Evolutionary conservation across 2,888 invertebrate species (phyloP), one percentile per base, ranked within the genome.

Genomic region (Dynastes maya): DNA sequence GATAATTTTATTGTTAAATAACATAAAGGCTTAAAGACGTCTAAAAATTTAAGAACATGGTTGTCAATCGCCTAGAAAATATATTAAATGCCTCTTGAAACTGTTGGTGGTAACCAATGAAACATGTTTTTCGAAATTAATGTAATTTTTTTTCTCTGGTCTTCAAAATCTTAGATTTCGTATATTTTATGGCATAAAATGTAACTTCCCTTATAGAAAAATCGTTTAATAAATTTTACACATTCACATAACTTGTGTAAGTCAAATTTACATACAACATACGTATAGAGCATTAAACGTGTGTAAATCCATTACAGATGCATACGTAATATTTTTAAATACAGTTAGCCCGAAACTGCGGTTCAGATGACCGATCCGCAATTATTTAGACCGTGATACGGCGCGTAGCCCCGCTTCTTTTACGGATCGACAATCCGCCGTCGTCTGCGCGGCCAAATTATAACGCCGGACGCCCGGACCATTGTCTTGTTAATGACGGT

Each of bases 301-400:
- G 5, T 3, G 40, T 9, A 49, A 29, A 68, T 68, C 68, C 13
- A 13, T 64, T 32, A n/a, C 51, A 2, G 70, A 45, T 45, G 45
- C 45, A 45, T 45, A 45, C 45, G 29, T 53, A 49, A 58, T 29
- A 40, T 72, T 37, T 72, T 72, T 58, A 58, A 72, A 40, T 40
- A 72, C 72, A 72, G 72, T 72, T 72, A 72, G 40, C 72, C 55
- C 58, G 58, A 22, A 40, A n/a, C 58, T 58, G 40, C 37, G 72
- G 68, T 72, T 58, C 72, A 58, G 58, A 72, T 55, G 72, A 72
- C 72, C 72, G 58, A 45, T 58, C 45, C 72, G 58, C 22, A 72
- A 58, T 37, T 72, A 72, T 72, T 72, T 51, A 72, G 72, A 72
- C 72, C 72, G 72, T 72, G 72, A 72, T 72, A 51, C 40, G 37